Evolutionary conservation across 2,797 vertebrate species (phyloP), one percentile per base, ranked within the genome.

Genomic region (Prionace glauca): DNA sequence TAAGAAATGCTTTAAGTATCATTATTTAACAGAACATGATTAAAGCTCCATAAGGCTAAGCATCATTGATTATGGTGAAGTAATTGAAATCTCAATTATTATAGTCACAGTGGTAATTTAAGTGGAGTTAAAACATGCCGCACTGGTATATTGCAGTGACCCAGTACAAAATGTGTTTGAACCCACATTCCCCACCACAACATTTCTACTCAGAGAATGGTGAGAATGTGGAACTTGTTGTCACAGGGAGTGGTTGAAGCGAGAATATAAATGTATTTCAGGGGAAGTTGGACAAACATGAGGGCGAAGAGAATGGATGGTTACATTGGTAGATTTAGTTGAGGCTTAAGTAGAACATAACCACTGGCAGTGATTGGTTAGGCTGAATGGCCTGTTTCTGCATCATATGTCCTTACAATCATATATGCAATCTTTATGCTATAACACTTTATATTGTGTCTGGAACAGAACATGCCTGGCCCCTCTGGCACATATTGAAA

Each of bases 11-110:
- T 36, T 92, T 67, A 22, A 69, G 8, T 41, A 41, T 41, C 90
- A 41, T 65, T 92, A 92, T 92, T 69, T 41, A 41, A 92, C 65
- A 41, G 29, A 92, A 92, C n/a, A 92, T 10, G 65, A 91, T 69
- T 69, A 92, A 92, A 1, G 36, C n/a, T n/a, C 41, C 36, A 92
- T n/a, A 92, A 92, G 62, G n/a, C n/a, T 67, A 92, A 65, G n/a
- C 8, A 41, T 92, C 18, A n/a, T 41, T 69, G 90, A 92, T 92
- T 24, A 5, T n/a, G 41, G 1, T 24, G 41, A 67, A 92, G 90
- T 3, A 69, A 92, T 92, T 69, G 18, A 65, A 69, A 36, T 92
- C n/a, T 69, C 36, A 69, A 69, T 92, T 65, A 69, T 69, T 67
- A 69, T 10, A 41, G 9, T 24, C 65, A 41, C n/a, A 92, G 36